A percentile compares a stretch with the other conserved stretches of the same genome.
Evolutionary conservation across 2,888 invertebrate genomes (phyloP).

Genomic region (Phalera bucephala): DNA sequence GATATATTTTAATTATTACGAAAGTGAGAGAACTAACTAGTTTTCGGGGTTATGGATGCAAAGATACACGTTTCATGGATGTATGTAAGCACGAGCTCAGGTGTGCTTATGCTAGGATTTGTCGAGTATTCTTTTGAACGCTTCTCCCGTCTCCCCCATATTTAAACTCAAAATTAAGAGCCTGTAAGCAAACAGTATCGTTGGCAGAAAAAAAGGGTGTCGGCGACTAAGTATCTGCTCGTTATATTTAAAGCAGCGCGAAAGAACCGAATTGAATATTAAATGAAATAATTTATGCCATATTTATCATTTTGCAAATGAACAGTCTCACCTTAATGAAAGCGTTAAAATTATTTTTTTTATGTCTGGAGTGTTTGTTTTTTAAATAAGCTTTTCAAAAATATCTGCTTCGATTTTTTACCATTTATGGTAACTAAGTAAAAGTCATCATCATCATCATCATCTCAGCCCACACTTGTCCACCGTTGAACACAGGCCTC

Average conservation of each 20-base stretch:
- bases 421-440: no score
- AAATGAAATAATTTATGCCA: conserved; percentile 85
- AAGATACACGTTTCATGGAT: no score
- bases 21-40: no score
- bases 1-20: no score
- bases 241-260: conserved; percentile 62
- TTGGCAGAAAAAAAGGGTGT: conserved; percentile 72
- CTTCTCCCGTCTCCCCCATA: conserved; percentile 62
- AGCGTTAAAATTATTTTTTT: conserved; percentile 63
- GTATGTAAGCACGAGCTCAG: no score
- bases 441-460: no score
- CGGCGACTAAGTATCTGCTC: conserved; percentile 65
- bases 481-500: no score
- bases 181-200: conserved; percentile 75
- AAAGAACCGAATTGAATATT: conserved; percentile 83
- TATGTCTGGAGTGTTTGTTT: conserved; percentile 27
- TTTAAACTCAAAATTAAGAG: conserved; percentile 79
- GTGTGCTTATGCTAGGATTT: conserved; percentile 56
- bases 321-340: conserved; percentile 81
- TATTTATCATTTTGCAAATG: conserved; percentile 84
- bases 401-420: not conserved
- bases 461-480: no score
- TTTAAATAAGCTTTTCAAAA: conserved; percentile 8
- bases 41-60: no score
- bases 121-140: conserved; percentile 67